Percentiles rank a stretch among this genome's conserved stretches.
These are phyloP conservation scores for Caradrina clavipalpis DNA, from an alignment of 2,888 invertebrate genomes.

Conservation along the genomic window DNA sequence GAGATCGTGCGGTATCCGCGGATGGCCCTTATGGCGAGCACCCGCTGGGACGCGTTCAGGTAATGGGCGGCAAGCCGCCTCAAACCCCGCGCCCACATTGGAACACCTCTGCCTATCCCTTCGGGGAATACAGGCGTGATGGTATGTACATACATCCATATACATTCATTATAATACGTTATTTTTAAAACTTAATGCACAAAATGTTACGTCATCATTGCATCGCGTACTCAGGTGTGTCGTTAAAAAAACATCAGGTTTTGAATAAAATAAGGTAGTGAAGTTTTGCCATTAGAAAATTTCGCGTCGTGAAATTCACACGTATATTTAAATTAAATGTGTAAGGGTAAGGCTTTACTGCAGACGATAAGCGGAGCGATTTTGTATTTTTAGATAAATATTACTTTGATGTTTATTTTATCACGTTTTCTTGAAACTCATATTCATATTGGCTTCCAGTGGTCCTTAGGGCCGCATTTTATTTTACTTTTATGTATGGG, in stretches of 20 bases:
- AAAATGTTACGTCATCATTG: conserved; percentile 13
- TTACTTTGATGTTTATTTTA: not conserved
- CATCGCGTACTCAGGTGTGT: not conserved
- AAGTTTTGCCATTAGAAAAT: conserved; percentile 53
- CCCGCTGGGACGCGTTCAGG: no score
- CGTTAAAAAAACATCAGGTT: conserved; percentile 39
- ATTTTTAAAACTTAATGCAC: not conserved
- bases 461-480: not conserved
- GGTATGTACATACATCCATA: not conserved
- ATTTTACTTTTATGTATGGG: not conserved
- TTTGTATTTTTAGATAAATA: not conserved
- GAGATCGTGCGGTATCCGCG: no score
- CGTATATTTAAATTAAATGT: conserved; percentile 54
- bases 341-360: conserved; percentile 4
- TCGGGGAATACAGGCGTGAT: no score
- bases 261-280: conserved; percentile 46
- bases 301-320: conserved; percentile 45
- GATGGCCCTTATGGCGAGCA: no score
- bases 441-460: not conserved
- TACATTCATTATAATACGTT: not conserved
- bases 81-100: no score
- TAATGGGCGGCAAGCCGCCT: no score
- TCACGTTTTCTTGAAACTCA: not conserved
- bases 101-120: no score
- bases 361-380: conserved; percentile 14